phyloP scores from a whole-genome alignment of 2,888 invertebrate species.

The Thereva nobilitata region DNA sequence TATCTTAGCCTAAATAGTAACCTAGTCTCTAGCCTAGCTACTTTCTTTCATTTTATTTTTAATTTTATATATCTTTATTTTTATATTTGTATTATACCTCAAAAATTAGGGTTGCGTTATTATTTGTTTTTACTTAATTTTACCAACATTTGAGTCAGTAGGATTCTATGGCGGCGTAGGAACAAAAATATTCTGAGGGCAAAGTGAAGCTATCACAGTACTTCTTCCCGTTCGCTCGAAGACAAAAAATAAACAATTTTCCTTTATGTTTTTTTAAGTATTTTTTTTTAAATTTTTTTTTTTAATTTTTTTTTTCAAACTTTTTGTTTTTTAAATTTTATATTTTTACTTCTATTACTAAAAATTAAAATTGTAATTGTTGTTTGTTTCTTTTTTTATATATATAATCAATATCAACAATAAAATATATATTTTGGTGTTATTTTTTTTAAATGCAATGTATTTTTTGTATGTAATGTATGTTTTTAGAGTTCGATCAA shows the following conservation, averaged over 20 bases:
- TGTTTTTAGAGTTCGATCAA: too few relatives aligned
- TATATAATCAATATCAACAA: not conserved
- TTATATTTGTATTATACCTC: conserved; percentile 3
- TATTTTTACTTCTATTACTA: not conserved
- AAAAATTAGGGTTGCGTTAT: conserved; percentile 31
- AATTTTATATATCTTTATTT: too few relatives aligned
- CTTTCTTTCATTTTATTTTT: not conserved
- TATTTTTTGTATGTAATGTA: too few relatives aligned
- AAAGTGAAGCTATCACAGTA: conserved; percentile 54
- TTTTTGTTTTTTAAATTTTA: conserved; percentile 2
- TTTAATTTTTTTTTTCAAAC: conserved; percentile 22
- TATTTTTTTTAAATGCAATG: too few relatives aligned
- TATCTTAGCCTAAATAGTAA: too few relatives aligned
- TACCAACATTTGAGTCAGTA: conserved; percentile 17
- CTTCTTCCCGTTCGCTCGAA: conserved; percentile 44
- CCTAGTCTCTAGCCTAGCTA: conserved; percentile 14
- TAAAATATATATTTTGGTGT: too few relatives aligned
- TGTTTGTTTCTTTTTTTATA: not conserved
- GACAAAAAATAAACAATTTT: not conserved
- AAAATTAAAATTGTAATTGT: not conserved
- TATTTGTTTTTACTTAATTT: conserved; percentile 37
- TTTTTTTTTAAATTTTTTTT: conserved; percentile 36
- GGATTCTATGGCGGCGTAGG: conserved; percentile 45
- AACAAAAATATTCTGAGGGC: conserved; percentile 44
- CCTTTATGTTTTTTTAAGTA: too few relatives aligned